A percentile compares a stretch with the other conserved stretches of the same genome.
phyloP scores from a whole-genome alignment of 2,888 invertebrate genomes.

The Ametastegia equiseti region DNA sequence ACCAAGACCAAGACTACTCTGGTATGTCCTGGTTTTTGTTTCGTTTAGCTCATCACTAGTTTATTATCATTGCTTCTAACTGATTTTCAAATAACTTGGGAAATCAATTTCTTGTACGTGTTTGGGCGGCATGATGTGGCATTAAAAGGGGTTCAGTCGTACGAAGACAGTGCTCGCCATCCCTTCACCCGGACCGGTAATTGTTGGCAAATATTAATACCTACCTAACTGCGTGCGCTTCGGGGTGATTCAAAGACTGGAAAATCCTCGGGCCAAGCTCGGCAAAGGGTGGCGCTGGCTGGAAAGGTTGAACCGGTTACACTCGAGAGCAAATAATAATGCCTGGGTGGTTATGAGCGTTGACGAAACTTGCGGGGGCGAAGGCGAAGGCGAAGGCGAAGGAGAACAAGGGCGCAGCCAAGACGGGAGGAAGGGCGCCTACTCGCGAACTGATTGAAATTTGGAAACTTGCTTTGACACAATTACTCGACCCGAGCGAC shows the following conservation, averaged over 20 bases:
- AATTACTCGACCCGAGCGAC: slow-evolving; percentile 67
- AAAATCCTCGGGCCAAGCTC: slow-evolving; percentile 62
- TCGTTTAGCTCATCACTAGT: too few species aligned
- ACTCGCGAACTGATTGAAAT: slow-evolving; percentile 72
- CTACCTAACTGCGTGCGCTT: slow-evolving; percentile 55
- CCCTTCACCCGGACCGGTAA: slow-evolving; percentile 63
- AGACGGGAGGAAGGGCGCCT: slow-evolving; percentile 15
- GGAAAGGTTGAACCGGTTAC: slow-evolving; percentile 70
- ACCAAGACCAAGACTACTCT: too few species aligned
- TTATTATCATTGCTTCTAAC: neutral
- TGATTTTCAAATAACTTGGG: neutral
- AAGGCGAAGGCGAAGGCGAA: too few species aligned
- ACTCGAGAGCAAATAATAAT: slow-evolving; percentile 75
- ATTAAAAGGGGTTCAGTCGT: slow-evolving; percentile 69
- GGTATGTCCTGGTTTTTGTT: too few species aligned
- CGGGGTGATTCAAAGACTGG: slow-evolving; percentile 64
- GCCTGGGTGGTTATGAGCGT: slow-evolving; percentile 73
- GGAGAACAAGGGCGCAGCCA: too few species aligned
- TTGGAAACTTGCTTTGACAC: slow-evolving; percentile 75
- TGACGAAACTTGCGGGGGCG: slow-evolving; percentile 56
- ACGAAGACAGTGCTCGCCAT: slow-evolving; percentile 15
- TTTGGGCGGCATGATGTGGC: slow-evolving; percentile 65
- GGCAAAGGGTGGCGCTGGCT: slow-evolving; percentile 58
- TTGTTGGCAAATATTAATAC: slow-evolving; percentile 76
- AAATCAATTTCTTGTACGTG: slow-evolving; percentile 68